Evolutionary conservation across 1,140 invertebrate genomes (phyloP), one percentile per base, ranked within the genome.

Genomic region (Stegodyphus mimosarum): DNA sequence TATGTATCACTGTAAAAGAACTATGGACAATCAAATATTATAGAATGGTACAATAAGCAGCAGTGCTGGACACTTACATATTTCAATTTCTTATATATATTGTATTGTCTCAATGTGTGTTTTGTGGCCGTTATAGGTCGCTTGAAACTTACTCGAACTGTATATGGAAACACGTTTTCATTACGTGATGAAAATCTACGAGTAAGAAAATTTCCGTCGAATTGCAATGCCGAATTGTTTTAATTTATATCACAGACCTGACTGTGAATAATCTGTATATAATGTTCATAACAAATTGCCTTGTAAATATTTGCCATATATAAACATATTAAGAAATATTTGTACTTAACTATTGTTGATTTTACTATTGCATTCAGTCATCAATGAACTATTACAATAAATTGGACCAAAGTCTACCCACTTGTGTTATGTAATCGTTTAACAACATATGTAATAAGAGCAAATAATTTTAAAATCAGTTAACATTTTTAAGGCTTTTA

Each of bases 141-240:
- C 71, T 70, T 49, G 63, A 66, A 66, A 75, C 52, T 84, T 75
- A 84, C 81, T 84, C 81, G 64, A 75, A 33, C 66, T 11, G 67
- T 69, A 66, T 49, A 81, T 63, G 13, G n/a, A 67, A 67, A n/a
- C 11, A 15, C 55, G 15, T 60, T 67, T 67, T 67, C 64, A 67
- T 67, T n/a, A 15, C n/a, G 64, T 15, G 5, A 48, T 70, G 78
- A 81, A 72, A 33, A 73, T 18, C 49, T 55, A 64, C 49, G 81
- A 84, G 81, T 84, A 84, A 84, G 66, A 13, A 84, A 17, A 69
- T 76, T 84, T 84, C 81, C 81, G 81, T 84, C 81, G 81, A 84
- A 84, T 67, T 75, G 73, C 63, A 84, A 84, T 84, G 73, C 81
- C 81, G 81, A 84, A 84, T 84, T 84, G 72, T 84, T 84, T 84